Conservation (phyloP, 2,113 vertebrate species). For the Chionis minor region DNA sequence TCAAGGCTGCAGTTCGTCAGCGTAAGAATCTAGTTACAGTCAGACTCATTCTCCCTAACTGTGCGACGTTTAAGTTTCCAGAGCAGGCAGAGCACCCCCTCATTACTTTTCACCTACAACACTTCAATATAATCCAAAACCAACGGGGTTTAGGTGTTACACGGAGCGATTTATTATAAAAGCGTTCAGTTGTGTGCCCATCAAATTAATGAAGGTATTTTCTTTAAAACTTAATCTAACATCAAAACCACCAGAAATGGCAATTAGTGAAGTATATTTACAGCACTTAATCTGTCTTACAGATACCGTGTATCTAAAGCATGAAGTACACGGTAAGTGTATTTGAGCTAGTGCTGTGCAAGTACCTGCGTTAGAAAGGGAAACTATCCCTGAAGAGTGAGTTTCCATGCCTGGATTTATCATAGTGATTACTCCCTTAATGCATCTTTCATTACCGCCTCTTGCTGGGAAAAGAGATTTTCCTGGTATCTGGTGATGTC, state of each 20-base stretch:
- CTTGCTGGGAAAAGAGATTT: neutral
- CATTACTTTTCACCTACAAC: neutral
- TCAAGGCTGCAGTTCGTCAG: neutral
- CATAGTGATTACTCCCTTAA: neutral
- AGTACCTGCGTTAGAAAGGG: neutral
- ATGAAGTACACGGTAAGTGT: accelerated
- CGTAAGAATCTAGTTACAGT: neutral
- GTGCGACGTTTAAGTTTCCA: neutral
- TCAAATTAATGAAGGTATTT: neutral
- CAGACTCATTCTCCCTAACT: neutral
- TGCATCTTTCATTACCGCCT: no score
- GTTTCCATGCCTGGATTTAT: neutral
- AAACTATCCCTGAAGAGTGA: neutral
- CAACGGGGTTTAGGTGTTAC: neutral
- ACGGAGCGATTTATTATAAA: no score
- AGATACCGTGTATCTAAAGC: neutral
- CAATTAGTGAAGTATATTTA: no score
- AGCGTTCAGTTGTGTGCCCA: neutral
- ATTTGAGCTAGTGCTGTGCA: neutral
- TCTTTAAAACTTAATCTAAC: neutral
- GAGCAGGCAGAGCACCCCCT: neutral
- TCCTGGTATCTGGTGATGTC: neutral
- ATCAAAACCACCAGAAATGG: neutral
- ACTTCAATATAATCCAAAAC: neutral
- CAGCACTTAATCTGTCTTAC: neutral